These are phyloP conservation scores for Enteromius viviparus DNA, from an alignment of 2,797 vertebrate genomes.

Conservation along the genomic window DNA sequence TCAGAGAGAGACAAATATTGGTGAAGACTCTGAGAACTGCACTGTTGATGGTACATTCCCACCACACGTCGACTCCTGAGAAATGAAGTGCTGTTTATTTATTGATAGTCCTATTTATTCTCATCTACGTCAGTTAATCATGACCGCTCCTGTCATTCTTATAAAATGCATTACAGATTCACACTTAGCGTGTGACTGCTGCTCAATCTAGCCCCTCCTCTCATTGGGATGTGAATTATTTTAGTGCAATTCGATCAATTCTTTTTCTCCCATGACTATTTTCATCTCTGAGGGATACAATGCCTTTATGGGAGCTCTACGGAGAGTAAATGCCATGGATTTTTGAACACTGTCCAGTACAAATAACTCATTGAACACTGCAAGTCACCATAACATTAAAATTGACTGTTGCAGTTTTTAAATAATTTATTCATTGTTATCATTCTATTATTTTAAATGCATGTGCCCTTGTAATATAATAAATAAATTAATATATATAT, in stretches of 20 bases:
- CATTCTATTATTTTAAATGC: not conserved
- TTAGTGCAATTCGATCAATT: not conserved
- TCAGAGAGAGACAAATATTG: slow-evolving; percentile 36
- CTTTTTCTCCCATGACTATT: not conserved
- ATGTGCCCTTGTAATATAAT: not conserved
- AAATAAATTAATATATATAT: not conserved
- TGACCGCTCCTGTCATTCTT: not conserved
- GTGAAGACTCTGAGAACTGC: not conserved
- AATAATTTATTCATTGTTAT: not conserved
- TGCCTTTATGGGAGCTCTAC: not conserved
- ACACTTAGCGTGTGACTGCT: slow-evolving; percentile 4
- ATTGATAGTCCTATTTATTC: slow-evolving; percentile 49
- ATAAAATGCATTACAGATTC: not conserved
- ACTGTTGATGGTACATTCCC: not conserved
- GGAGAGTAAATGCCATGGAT: not conserved
- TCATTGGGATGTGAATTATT: not conserved
- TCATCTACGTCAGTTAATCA: slow-evolving; percentile 14
- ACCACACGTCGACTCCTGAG: not conserved
- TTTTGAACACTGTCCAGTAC: not conserved
- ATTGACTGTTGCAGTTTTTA: not conserved
- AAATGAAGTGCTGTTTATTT: slow-evolving; percentile 44
- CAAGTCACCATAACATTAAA: not conserved
- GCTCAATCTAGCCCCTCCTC: not conserved
- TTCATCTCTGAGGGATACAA: not conserved
- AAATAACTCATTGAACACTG: not conserved